phyloP scores from a whole-genome alignment of 1,140 invertebrate species.

The Papilio aristodemus region DNA sequence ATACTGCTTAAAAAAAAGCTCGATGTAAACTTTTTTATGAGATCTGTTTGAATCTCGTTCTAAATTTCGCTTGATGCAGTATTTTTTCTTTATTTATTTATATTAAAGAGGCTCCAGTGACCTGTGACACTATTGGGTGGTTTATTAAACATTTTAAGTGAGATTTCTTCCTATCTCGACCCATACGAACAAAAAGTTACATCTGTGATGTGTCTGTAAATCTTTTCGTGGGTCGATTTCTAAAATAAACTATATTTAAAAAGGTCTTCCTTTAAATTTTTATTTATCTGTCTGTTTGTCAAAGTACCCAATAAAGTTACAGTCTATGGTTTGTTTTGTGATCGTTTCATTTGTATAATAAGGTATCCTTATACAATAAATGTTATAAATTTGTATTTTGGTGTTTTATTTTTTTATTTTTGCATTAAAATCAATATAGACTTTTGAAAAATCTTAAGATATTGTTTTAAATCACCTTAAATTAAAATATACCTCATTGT shows the following conservation, averaged over 20 bases:
- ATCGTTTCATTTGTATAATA: constrained; percentile 22
- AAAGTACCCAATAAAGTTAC: not conserved
- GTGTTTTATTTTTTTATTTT: constrained; percentile 1
- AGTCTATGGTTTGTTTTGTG: constrained; percentile 20
- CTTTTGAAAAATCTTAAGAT: no score
- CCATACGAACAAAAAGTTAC: no score
- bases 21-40: not conserved
- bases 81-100: constrained; percentile 13
- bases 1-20: no score
- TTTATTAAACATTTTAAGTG: not conserved
- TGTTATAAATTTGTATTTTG: constrained; percentile 28
- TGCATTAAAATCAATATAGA: not conserved
- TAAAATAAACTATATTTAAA: not conserved
- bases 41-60: constrained; percentile 23
- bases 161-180: not conserved
- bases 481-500: no score
- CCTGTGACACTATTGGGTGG: constrained; percentile 4
- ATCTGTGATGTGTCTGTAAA: no score
- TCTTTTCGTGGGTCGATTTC: no score
- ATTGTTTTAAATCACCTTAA: no score
- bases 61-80: constrained; percentile 10
- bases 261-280: constrained; percentile 21
- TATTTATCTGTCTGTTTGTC: not conserved
- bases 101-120: constrained; percentile 22
- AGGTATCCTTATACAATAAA: constrained; percentile 26